Evolutionary conservation across 1,140 invertebrate genomes (phyloP), one percentile per base, ranked within the genome.

Genomic region (Saccostrea echinata): DNA sequence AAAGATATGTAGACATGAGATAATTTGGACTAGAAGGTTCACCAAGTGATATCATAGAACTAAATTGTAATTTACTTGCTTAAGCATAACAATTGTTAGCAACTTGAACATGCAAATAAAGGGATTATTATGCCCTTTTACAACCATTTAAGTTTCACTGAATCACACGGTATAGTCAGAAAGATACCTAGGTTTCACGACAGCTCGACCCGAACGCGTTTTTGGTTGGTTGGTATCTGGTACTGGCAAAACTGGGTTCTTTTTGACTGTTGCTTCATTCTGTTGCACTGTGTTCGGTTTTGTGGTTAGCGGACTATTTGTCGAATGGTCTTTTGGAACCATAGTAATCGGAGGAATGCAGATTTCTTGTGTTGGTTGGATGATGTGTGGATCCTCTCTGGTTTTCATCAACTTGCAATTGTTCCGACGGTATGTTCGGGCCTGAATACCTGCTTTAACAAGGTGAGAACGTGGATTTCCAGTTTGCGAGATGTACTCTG

Each of bases 381-480:
- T 76, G 0, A n/a, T 51, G 24, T 86, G 61, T 16, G 85, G 85
- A n/a, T 71, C 61, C 30, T 86, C 85, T 24, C 64, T 76, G 1
- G 85, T 86, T 21, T 76, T 86, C 64, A 76, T 51, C 43, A 86
- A 24, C 35, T 35, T 52, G 11, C 68, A 24, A 2, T 18, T 24
- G n/a, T 86, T 76, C 6, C 64, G 27, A 1, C 64, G 64, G 27
- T 53, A 86, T 21, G 30, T 53, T 21, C 85, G 16, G 11, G 30
- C 68, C 3, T 35, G 43, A 55, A n/a, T 52, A 8, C 85, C 85
- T 43, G 85, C 85, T 53, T 86, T 51, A 0, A 86, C 85, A 9
- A 86, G 18, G 18, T 76, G 13, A 16, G 81, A 52, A 1, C 81
- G 11, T 11, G 81, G 81, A 21, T 33, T 8, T 30, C 18, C 80